Percentiles rank a stretch among this genome's conserved stretches.
Evolutionary conservation across 1,140 invertebrate genomes (phyloP).

Genomic region (Oreohelix idahoensis): DNA sequence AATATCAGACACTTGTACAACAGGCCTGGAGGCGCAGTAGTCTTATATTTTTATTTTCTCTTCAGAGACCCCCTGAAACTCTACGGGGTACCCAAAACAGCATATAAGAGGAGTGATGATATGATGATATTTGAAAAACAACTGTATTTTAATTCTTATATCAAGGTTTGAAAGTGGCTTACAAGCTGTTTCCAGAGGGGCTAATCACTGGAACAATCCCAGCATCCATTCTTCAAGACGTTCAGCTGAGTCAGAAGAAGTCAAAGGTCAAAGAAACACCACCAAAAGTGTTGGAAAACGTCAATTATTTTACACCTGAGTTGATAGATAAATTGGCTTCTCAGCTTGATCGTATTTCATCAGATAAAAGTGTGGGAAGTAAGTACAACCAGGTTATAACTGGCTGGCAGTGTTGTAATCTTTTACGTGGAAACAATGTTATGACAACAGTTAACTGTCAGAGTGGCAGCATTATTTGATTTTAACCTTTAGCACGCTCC

Average conservation of each 20-base stretch:
- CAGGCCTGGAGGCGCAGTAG: no score
- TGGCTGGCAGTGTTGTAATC: no score
- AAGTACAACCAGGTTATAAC: slow-evolving; percentile 52
- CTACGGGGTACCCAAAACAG: no score
- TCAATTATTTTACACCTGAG: slow-evolving; percentile 53
- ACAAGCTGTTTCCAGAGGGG: slow-evolving; percentile 67
- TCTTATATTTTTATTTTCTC: no score
- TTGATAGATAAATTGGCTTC: slow-evolving; percentile 62
- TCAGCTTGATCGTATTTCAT: slow-evolving; percentile 56
- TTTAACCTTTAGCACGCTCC: no score
- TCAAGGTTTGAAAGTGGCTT: slow-evolving; percentile 70
- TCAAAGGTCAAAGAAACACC: slow-evolving; percentile 44
- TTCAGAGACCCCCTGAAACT: no score
- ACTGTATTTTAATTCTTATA: background rate
- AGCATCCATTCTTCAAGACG: slow-evolving; percentile 51
- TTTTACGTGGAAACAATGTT: no score
- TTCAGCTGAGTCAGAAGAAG: slow-evolving; percentile 27
- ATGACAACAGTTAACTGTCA: no score
- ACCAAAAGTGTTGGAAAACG: slow-evolving; percentile 46
- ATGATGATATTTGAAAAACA: no score
- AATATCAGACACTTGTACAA: no score
- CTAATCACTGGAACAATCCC: slow-evolving; percentile 68
- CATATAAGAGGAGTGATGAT: no score
- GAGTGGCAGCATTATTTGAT: no score
- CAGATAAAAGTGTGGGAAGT: slow-evolving; percentile 63